phyloP scores from a whole-genome alignment of 2,888 invertebrate species.

The Ceriagrion tenellum region DNA sequence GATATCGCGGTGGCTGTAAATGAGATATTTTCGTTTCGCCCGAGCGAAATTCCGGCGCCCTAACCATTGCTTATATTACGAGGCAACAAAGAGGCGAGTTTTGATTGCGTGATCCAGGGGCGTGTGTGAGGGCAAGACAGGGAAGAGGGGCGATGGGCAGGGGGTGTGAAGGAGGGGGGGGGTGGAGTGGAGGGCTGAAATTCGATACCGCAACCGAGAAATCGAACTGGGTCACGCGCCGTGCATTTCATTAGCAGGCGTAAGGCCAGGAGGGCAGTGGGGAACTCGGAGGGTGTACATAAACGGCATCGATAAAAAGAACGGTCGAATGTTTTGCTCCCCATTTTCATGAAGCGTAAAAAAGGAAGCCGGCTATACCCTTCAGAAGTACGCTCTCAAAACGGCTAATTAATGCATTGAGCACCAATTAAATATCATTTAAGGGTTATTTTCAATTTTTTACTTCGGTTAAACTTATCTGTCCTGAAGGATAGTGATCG shows the following conservation, averaged over 20 bases:
- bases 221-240: constrained; percentile 31
- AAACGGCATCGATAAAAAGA: background rate
- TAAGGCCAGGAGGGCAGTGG: background rate
- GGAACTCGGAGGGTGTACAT: background rate
- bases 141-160: background rate
- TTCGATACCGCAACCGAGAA: constrained; percentile 14
- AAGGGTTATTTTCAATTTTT: too few relatives aligned
- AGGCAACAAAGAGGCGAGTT: constrained; percentile 14
- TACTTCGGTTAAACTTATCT: too few relatives aligned
- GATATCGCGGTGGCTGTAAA: constrained; percentile 20
- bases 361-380: background rate
- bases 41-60: background rate
- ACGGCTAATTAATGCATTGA: background rate
- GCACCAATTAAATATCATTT: background rate
- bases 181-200: background rate
- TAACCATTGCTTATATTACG: background rate
- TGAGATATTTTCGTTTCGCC: constrained; percentile 22
- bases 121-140: background rate
- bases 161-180: background rate
- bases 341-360: background rate
- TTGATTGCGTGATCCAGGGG: constrained; percentile 11
- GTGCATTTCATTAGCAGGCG: constrained; percentile 33
- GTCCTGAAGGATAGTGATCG: too few relatives aligned
- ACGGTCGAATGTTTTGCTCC: background rate
- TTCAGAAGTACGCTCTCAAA: background rate